These are phyloP conservation scores for Eriocheir sinensis DNA, from an alignment of 1,140 invertebrate species.

Conservation along the genomic window DNA sequence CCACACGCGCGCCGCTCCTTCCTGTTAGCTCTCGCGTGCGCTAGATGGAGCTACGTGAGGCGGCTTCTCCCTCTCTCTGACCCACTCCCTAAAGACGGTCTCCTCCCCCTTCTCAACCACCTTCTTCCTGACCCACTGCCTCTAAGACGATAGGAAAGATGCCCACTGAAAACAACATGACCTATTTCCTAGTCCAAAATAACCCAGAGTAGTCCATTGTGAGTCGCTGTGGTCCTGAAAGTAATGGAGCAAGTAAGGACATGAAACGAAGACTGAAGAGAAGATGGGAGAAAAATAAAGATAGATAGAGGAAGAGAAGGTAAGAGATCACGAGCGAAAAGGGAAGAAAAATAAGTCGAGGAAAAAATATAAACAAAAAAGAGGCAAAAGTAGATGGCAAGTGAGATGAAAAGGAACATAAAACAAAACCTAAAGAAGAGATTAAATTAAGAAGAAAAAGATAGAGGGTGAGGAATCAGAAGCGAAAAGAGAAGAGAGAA, in stretches of 20 bases:
- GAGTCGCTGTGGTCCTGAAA: background rate
- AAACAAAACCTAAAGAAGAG: too few species aligned
- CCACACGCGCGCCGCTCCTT: too few species aligned
- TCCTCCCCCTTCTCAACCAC: background rate
- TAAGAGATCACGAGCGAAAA: background rate
- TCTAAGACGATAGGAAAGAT: background rate
- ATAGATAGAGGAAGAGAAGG: background rate
- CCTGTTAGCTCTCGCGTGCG: background rate
- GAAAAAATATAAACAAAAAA: too few species aligned
- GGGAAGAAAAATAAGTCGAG: background rate
- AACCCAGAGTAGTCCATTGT: background rate
- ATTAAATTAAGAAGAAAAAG: too few species aligned
- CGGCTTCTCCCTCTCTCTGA: background rate
- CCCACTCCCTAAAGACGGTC: too few species aligned
- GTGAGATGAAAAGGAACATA: too few species aligned
- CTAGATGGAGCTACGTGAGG: background rate
- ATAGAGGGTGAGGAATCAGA: too few species aligned
- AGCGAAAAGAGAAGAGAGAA: too few species aligned
- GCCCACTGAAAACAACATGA: background rate
- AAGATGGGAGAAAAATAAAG: background rate
- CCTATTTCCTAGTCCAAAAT: background rate
- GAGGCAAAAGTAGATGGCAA: too few species aligned
- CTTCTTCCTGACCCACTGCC: background rate
- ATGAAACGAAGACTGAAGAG: background rate
- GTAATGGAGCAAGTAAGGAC: background rate